Evolutionary conservation across 2,797 vertebrate genomes (phyloP), one percentile per base, ranked within the genome.

Genomic region (Gymnopithys bicolor): DNA sequence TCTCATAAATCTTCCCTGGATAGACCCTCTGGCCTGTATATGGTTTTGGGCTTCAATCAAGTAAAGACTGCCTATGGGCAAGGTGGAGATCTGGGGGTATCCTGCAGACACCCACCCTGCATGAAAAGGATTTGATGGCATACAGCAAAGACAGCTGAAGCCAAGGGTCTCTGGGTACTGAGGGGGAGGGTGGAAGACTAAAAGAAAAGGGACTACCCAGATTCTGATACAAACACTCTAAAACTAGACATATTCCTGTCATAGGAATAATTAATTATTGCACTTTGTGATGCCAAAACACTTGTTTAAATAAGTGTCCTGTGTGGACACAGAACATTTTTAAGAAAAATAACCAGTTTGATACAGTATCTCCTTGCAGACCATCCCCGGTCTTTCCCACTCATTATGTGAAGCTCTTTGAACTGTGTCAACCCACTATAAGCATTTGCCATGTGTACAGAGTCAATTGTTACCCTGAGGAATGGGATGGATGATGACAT

Each of bases 401-500:
- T 70, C 43, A 12, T 79, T 59, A 59, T 77, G 23, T 71, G 85
- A 70, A 91, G 53, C 41, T 87, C 90, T 97, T 96, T 96, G 93
- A 96, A 94, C 94, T 86, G 67, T 84, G 70, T 96, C 77, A 90
- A 76, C 37, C 49, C 70, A 74, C 64, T 46, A 19, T 55, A 90
- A 89, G 85, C 53, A 24, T 87, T 93, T 95, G 64, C 95, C 95
- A 95, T 96, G 94, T 96, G 95, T 66, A 77, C 59, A 68, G 35
- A 84, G 74, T 58, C 93, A 90, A 93, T 96, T 96, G 96, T 95
- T 94, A 93, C 80, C 75, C 93, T 21, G 74, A 88, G 93, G 89
- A 96, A 91, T 58, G 91, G 89, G 91, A 46, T 18, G 45, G 83
- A 94, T 96, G 96, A 92, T 96, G 91, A 94, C 95, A 96, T 93